These are phyloP conservation scores for Pardosa pseudoannulata DNA, from an alignment of 2,888 invertebrate species.

Conservation along the genomic window DNA sequence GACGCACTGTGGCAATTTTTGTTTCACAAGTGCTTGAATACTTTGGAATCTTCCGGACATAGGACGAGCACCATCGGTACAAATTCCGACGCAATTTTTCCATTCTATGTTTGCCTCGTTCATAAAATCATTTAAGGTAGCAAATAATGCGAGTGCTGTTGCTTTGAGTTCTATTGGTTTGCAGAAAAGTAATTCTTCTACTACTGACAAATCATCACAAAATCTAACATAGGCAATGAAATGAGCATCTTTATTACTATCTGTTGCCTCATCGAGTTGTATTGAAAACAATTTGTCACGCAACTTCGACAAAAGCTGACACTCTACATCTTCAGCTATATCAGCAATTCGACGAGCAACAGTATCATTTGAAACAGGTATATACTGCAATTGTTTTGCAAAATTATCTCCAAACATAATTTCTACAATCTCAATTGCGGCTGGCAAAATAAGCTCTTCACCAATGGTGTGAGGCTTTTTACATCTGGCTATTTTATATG, in stretches of 20 bases:
- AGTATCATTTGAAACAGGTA: slow-evolving; percentile 44
- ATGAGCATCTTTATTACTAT: slow-evolving; percentile 38
- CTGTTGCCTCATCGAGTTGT: slow-evolving; percentile 23
- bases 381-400: slow-evolving; percentile 16
- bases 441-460: slow-evolving; percentile 41
- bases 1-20: no score
- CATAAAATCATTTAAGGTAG: slow-evolving; percentile 36
- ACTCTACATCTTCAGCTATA: slow-evolving; percentile 44
- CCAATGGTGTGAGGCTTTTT: slow-evolving; percentile 51
- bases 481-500: slow-evolving; percentile 57
- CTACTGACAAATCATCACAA: slow-evolving; percentile 37
- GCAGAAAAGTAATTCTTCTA: slow-evolving; percentile 36
- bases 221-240: slow-evolving; percentile 34
- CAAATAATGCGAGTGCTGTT: slow-evolving; percentile 33
- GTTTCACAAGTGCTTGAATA: no score
- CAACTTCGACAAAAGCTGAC: slow-evolving; percentile 27
- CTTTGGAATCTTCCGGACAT: no score
- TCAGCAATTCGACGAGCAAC: slow-evolving; percentile 34
- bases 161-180: slow-evolving; percentile 34
- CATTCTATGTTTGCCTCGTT: slow-evolving; percentile 47
- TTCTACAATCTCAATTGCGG: slow-evolving; percentile 26
- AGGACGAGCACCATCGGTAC: slow-evolving; percentile 50
- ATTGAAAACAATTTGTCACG: slow-evolving; percentile 16
- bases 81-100: slow-evolving; percentile 58
- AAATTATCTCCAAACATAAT: slow-evolving; percentile 24